A percentile compares a stretch with the other conserved stretches of the same genome.
Evolutionary conservation across 2,113 vertebrate genomes (phyloP).

Genomic region (Carlito syrichta): DNA sequence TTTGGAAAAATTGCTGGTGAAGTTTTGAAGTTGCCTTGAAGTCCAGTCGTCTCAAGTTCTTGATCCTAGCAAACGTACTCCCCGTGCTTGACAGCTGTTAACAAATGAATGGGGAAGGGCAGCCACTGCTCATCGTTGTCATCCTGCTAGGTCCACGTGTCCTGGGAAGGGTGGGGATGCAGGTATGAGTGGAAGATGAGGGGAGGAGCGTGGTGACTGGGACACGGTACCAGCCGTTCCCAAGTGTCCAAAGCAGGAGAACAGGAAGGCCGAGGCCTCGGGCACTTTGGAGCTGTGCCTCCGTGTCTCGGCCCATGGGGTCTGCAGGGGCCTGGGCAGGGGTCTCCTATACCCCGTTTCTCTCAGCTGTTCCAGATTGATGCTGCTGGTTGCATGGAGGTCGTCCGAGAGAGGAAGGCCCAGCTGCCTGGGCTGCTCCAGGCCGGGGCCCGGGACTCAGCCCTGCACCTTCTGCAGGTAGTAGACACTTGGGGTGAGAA

Average conservation of each 20-base stretch:
- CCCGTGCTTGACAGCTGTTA: fast-evolving
- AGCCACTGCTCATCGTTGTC: fast-evolving
- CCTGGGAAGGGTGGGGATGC: not conserved
- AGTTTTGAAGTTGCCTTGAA: not conserved
- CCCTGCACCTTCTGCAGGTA: slow-evolving; percentile 60
- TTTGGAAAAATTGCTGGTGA: not conserved
- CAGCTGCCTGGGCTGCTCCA: not conserved
- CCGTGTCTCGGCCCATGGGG: not conserved
- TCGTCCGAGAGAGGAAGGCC: slow-evolving; percentile 80
- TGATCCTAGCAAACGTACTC: fast-evolving
- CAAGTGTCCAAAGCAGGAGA: not conserved
- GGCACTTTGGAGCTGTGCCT: not conserved
- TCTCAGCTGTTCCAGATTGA: slow-evolving; percentile 88
- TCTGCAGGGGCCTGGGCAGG: fast-evolving
- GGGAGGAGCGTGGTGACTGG: not conserved
- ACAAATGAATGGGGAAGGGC: fast-evolving
- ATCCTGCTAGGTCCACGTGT: fast-evolving
- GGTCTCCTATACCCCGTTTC: fast-evolving
- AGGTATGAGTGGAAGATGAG: not conserved
- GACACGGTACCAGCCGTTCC: not conserved
- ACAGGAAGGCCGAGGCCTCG: no score
- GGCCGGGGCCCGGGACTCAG: not conserved
- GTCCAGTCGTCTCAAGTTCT: fast-evolving
- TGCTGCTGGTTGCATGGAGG: slow-evolving; percentile 85
- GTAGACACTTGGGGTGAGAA: not conserved